Conservation (phyloP, 2,797 vertebrate genomes). For the Leptatherina wallacei region DNA sequence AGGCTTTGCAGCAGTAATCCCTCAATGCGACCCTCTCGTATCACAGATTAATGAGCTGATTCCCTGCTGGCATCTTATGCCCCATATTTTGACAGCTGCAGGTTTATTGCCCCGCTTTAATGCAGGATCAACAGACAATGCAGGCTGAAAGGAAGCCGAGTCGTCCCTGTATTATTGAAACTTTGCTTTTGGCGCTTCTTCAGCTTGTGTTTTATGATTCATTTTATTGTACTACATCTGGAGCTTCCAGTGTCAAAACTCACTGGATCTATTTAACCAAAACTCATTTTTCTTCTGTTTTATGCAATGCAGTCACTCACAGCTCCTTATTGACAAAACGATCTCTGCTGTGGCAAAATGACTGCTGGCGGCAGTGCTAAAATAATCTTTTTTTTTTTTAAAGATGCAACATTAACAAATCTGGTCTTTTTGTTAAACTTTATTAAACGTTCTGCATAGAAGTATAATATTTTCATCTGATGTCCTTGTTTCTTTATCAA, state of each 20-base stretch:
- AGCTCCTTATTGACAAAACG: slow-evolving; percentile 31
- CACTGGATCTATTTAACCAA: slow-evolving; percentile 46
- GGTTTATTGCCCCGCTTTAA: slow-evolving; percentile 60
- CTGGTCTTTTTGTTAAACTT: slow-evolving; percentile 2
- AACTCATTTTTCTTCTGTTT: slow-evolving; percentile 3
- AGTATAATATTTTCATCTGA: slow-evolving; percentile 9
- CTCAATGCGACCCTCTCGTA: slow-evolving; percentile 53
- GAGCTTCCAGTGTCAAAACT: slow-evolving; percentile 48
- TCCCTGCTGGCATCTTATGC: slow-evolving; percentile 62
- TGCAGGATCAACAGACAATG: slow-evolving; percentile 35
- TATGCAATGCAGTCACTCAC: slow-evolving; percentile 17
- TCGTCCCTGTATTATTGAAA: slow-evolving; percentile 60
- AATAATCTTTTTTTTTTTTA: slow-evolving; percentile 54
- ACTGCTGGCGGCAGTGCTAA: slow-evolving; percentile 35
- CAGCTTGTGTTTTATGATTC: slow-evolving; percentile 72
- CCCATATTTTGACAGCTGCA: slow-evolving; percentile 52
- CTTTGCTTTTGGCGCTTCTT: slow-evolving; percentile 61
- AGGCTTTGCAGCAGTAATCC: slow-evolving; percentile 81
- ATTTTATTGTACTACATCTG: slow-evolving; percentile 62
- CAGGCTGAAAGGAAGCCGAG: slow-evolving; percentile 52
- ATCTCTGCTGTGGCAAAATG: slow-evolving; percentile 24
- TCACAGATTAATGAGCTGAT: slow-evolving; percentile 67
- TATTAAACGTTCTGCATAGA: slow-evolving; percentile 3
- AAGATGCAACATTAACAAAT: slow-evolving; percentile 3
- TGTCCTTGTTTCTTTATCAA: slow-evolving; percentile 27